A percentile compares a stretch with the other conserved stretches of the same genome.
Conservation (phyloP, 2,797 vertebrate genomes). For the Acipenser ruthenus region DNA sequence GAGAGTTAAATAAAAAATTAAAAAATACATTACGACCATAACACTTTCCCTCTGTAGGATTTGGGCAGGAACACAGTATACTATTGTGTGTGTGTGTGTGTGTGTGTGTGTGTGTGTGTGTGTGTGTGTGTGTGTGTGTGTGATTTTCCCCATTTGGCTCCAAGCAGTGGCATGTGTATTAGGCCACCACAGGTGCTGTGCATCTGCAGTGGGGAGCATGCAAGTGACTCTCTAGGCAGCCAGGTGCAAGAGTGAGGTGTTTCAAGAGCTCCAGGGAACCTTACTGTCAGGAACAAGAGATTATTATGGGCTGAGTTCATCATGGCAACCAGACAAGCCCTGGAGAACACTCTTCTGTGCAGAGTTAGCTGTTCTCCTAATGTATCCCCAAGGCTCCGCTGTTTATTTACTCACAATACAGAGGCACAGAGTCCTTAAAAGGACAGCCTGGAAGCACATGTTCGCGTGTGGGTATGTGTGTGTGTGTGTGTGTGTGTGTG, state of each 20-base stretch:
- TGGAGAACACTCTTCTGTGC: conserved; percentile 8
- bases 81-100: no score
- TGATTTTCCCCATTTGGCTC: no score
- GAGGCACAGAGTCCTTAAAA: not conserved
- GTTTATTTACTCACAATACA: not conserved
- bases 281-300: conserved; percentile 1
- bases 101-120: no score
- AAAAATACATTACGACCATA: no score
- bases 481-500: conserved; percentile 10
- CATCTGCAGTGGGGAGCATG: not conserved
- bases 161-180: not conserved
- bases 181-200: not conserved
- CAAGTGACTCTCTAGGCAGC: not conserved
- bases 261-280: no score
- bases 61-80: no score
- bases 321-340: conserved; percentile 35
- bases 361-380: not conserved
- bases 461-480: no score
- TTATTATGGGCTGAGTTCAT: conserved; percentile 25
- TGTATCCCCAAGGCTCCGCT: not conserved
- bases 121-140: no score
- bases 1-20: no score
- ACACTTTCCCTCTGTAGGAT: no score
- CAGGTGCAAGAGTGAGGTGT: conserved; percentile 2
- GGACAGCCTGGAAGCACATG: not conserved